Evolutionary conservation across 2,888 invertebrate genomes (phyloP), one percentile per base, ranked within the genome.

Genomic region (Tricholauxania praeusta): DNA sequence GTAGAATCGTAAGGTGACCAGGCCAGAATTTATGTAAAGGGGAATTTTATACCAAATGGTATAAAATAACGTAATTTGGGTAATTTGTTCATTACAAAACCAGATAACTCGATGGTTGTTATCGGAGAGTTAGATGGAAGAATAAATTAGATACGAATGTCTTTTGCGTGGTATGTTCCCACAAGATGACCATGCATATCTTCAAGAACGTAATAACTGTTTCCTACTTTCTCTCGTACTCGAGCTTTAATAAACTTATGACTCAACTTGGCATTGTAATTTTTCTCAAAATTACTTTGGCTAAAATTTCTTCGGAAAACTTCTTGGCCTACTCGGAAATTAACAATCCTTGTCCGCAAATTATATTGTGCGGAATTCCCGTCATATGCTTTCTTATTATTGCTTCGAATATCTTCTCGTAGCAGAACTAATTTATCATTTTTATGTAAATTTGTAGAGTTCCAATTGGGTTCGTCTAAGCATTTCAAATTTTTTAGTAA

Each of bases 321-420:
- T 5, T 59, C 59, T 15, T 59, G 59, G 12, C 59, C 59, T 10
- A 28, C 59, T 7, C 12, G 7, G 28, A 28, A 59, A 3, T 10
- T 14, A 5, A 59, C 59, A n/a, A 5, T 51, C n/a, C 51, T 51
- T 2, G 59, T 17, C 1, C 59, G 59, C 19, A 59, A 14, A 19
- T 59, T 59, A 59, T 59, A 59, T 59, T 59, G 59, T 17, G 17
- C 7, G 8, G 14, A 22, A 14, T 59, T 22, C 14, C 22, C 22
- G 17, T 59, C 59, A 28, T 59, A 65, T 6, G 74, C 74, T 14
- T 72, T 65, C 49, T 53, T 63, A 12, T 64, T 72, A 49, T 69
- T 47, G 1, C 22, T 28, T 6, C 14, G 59, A 22, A 59, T 59
- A 22, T 59, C 59, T 22, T 59, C 22, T 1, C 59, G n/a, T 6